Base-by-base conservation (phyloP, 1,140 invertebrate genomes). In the Ylistrum balloti region DNA sequence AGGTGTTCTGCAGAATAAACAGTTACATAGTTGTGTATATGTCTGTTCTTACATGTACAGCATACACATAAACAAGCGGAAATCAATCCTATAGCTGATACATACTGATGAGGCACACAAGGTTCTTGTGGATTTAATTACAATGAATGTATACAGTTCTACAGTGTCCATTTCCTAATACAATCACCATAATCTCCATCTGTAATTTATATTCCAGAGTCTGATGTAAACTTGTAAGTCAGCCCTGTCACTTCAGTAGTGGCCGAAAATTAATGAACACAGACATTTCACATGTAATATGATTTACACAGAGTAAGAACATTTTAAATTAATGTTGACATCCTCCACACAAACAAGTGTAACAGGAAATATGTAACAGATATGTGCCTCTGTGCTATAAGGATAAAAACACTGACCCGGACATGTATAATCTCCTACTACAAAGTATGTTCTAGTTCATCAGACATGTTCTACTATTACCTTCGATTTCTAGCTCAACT, bases 101-200 rank as follows among this genome's bases (percentile, higher is more conserved):
- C 2, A n/a, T 74, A n/a, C 22, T 74, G 56, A 74, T 74, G 56
- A 74, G 22, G 56, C 56, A 28, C 9, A 28, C 28, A n/a, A 5
- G 56, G n/a, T 74, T 28, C 35, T 74, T 1, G 56, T 74, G 56
- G n/a, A 74, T 74, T 74, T n/a, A 28, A 74, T 74, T 74, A 74
- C 56, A 28, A 5, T 74, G 56, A 74, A n/a, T 74, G 56, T 74
- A 74, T 74, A 74, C 56, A 28, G 22, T 28, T 74, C n/a, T 28
- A 28, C 1, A 74, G 56, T 74, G 56, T 74, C 56, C 56, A 74
- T 74, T 74, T 28, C 56, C 56, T 74, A 28, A 74, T 74, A 28
- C 56, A 74, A 74, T 74, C 56, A 74, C 56, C 56, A 74, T 74
- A 74, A 74, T n/a, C 56, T 28, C 9, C 56, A 28, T 74, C 56